Conservation (phyloP, 2,888 invertebrate species). For the Catocala nupta region DNA sequence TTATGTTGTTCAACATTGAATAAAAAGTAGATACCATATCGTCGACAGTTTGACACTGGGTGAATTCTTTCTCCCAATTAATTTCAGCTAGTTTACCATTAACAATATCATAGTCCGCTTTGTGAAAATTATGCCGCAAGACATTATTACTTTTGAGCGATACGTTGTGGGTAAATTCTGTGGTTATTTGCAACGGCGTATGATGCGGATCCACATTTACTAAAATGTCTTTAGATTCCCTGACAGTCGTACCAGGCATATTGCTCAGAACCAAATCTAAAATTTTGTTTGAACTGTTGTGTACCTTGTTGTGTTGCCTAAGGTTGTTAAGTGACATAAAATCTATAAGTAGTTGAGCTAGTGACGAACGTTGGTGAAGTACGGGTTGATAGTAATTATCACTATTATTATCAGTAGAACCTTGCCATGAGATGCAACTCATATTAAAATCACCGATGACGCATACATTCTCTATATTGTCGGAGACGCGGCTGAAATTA, state of each 20-base stretch:
- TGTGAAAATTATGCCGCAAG: too few relatives aligned
- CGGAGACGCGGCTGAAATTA: background rate
- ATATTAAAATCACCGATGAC: background rate
- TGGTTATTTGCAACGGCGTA: background rate
- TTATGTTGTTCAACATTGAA: background rate
- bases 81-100: background rate
- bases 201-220: background rate
- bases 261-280: conserved; percentile 1
- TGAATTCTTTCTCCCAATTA: background rate
- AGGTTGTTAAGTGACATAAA: background rate
- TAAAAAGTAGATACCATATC: background rate
- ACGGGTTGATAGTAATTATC: background rate
- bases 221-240: background rate
- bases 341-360: background rate
- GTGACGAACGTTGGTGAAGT: background rate
- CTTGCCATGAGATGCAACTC: background rate
- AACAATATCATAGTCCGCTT: background rate
- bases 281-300: background rate
- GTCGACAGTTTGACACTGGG: background rate
- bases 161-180: background rate
- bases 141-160: background rate
- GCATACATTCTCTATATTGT: background rate
- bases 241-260: background rate
- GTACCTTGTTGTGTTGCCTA: background rate
- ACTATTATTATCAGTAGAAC: background rate